Base-by-base conservation (phyloP, 2,113 vertebrate genomes). In the Aleadryas rufinucha region DNA sequence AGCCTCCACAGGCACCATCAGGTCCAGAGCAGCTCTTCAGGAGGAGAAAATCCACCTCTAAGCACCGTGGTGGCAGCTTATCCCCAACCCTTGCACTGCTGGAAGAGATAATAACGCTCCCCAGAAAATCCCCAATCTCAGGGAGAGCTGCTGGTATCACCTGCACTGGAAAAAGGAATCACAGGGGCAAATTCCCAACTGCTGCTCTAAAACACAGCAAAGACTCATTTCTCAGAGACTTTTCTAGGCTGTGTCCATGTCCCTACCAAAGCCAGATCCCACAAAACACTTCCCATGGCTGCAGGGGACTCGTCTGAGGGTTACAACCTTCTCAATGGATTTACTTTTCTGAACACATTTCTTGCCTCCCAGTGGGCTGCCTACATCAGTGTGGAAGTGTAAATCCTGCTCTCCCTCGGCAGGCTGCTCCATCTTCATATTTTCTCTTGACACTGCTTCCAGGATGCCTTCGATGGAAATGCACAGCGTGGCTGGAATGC, bases 31-130 rank as follows among this genome's bases (percentile, higher is more conserved):
- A 84, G 79, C 78, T 76, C 70, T 69, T 83, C 45, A 77, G 87
- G 87, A 80, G 75, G 66, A 93, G 84, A 74, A 95, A 95, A 84
- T 74, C 91, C 82, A 68, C 64, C 22, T 53, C 66, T 59, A 56
- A 93, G 65, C 47, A 54, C 82, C 35, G 10, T 1, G 4, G 50
- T 63, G 77, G 65, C 65, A 79, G 52, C 57, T 94, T 57, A 56
- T 72, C 74, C 75, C 63, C 90, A 76, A 22, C 17, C 57, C 83
- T 44, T 37, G 70, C 47, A 11, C 50, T 47, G 49, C 79, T 72
- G 70, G 74, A 66, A 89, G 44, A 17, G 44, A 39, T 63, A 21
- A 57, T 13, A 69, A 42, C 0, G 1, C 59, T 49, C 35, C 66
- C 22, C 49, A 56, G 91, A 69, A 84, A 81, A 71, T 33, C 88